These are phyloP conservation scores for Telmatochromis sp. DNA, from an alignment of 2,113 vertebrate species.

Conservation along the genomic window DNA sequence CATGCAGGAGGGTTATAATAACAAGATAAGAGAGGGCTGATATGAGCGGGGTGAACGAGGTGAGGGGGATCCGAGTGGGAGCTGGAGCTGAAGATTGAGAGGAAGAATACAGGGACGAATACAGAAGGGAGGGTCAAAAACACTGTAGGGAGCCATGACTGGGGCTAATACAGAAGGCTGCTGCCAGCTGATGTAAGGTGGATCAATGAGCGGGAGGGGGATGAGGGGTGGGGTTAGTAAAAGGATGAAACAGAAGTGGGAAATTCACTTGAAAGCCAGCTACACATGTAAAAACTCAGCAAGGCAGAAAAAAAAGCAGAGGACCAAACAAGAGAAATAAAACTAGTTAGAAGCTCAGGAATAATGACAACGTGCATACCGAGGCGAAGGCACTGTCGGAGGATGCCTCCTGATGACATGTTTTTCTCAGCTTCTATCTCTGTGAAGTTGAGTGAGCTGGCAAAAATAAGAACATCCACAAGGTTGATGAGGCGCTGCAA, in stretches of 20 bases:
- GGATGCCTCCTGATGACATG: constrained; percentile 94
- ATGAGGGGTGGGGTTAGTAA: neutral
- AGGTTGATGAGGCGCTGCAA: constrained; percentile 90
- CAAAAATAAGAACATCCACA: constrained; percentile 94
- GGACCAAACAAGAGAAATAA: neutral
- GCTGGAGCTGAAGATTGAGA: neutral
- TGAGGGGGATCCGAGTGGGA: neutral
- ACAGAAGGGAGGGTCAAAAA: constrained; percentile 11
- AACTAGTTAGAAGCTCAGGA: neutral
- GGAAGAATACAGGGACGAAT: neutral
- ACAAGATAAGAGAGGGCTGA: constrained; percentile 64
- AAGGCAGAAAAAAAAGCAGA: neutral
- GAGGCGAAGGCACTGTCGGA: constrained; percentile 91
- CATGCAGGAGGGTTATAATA: constrained; percentile 69
- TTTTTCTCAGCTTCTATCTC: constrained; percentile 99
- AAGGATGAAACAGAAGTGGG: neutral
- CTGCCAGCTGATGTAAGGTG: constrained; percentile 15
- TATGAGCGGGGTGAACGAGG: constrained; percentile 17
- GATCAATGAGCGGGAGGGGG: constrained; percentile 8
- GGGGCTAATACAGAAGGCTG: constrained; percentile 15
- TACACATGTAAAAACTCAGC: neutral
- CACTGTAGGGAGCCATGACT: constrained; percentile 23
- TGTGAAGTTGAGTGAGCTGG: constrained; percentile 92
- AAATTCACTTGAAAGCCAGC: neutral
- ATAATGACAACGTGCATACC: constrained; percentile 63